A percentile compares a stretch with the other conserved stretches of the same genome.
Evolutionary conservation across 1,140 invertebrate species (phyloP).

Genomic region (Drepana arcuata): DNA sequence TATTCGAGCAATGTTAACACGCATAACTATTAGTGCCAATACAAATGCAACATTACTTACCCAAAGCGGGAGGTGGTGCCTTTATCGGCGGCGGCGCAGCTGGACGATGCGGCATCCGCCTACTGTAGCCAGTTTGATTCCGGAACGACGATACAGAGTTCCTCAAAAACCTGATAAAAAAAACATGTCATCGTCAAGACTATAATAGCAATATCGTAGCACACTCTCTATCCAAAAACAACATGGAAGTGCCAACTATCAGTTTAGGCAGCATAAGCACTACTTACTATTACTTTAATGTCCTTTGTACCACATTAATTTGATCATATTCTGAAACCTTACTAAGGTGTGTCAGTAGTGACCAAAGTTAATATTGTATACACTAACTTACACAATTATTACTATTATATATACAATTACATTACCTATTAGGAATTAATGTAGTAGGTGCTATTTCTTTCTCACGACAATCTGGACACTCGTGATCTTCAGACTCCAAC

Average conservation of each 20-base stretch:
- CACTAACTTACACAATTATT: conserved; percentile 1
- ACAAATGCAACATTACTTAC: conserved; percentile 17
- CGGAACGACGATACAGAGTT: conserved; percentile 91
- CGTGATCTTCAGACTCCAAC: conserved; percentile 93
- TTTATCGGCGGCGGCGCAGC: conserved; percentile 30
- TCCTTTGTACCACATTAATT: no score
- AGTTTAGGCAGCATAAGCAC: no score
- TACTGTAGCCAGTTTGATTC: conserved; percentile 88
- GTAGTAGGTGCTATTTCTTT: conserved; percentile 93
- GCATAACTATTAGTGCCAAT: no score
- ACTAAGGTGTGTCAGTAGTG: no score
- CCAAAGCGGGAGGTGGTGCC: conserved; percentile 15
- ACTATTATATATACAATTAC: conserved; percentile 1
- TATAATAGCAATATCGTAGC: no score
- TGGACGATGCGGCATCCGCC: conserved; percentile 50
- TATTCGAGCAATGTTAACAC: no score
- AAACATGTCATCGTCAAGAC: no score
- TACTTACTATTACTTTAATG: no score
- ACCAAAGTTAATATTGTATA: conserved; percentile 22
- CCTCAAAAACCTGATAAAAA: conserved; percentile 87
- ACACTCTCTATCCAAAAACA: no score
- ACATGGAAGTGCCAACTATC: no score
- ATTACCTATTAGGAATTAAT: conserved; percentile 86
- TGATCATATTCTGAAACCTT: no score
- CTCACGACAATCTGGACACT: conserved; percentile 95